These are phyloP conservation scores for Drosophila cardini DNA, from an alignment of 1,140 invertebrate species.

Conservation along the genomic window DNA sequence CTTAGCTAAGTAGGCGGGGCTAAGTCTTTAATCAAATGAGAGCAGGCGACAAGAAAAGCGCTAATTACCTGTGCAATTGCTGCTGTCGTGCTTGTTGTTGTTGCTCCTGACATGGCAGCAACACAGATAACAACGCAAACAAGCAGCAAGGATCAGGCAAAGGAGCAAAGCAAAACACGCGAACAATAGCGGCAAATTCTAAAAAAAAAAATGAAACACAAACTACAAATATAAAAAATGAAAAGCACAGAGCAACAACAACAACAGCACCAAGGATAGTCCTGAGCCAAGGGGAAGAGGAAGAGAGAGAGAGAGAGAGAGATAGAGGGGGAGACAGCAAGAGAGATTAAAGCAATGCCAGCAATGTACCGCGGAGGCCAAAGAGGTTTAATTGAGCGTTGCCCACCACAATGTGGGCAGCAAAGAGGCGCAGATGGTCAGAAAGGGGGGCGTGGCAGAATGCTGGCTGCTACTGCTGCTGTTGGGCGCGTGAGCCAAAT, in stretches of 20 bases:
- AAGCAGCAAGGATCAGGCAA: constrained; percentile 38
- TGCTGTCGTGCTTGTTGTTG: constrained; percentile 8
- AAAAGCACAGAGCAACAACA: constrained; percentile 47
- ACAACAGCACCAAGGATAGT: constrained; percentile 23
- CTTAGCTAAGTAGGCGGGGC: constrained; percentile 38
- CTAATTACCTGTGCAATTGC: constrained; percentile 68
- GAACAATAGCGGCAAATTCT: constrained; percentile 56
- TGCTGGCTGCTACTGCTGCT: constrained; percentile 24
- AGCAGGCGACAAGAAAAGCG: constrained; percentile 58
- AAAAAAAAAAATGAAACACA: constrained; percentile 25
- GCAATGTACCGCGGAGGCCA: constrained; percentile 19
- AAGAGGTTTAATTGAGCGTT: constrained; percentile 70
- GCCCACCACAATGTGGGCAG: constrained; percentile 19
- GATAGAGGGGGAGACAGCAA: neutral
- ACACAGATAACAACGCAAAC: constrained; percentile 41
- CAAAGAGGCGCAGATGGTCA: neutral
- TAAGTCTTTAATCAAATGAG: constrained; percentile 68
- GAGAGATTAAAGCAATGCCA: constrained; percentile 69
- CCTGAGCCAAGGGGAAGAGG: neutral
- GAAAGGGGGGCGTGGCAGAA: constrained; percentile 14
- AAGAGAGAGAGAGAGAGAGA: too few relatives aligned
- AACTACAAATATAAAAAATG: constrained; percentile 46
- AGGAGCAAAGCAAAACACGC: constrained; percentile 20
- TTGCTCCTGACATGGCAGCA: constrained; percentile 19
- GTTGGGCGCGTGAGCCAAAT: constrained; percentile 58